These are phyloP conservation scores for Alectura lathami DNA, from an alignment of 2,113 vertebrate genomes.

Conservation along the genomic window DNA sequence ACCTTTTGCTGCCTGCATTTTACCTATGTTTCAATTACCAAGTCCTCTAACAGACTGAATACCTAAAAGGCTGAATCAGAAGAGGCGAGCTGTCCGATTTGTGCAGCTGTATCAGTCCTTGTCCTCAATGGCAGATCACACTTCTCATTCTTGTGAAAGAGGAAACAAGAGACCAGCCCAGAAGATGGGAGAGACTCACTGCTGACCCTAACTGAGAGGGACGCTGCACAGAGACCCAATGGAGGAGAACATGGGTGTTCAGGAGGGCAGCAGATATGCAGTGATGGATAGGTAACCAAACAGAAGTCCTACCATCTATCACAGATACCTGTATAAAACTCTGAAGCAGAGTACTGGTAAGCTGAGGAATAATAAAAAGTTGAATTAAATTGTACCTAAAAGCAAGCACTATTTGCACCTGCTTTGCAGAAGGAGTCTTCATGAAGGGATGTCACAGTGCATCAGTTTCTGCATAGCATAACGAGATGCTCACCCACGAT, in stretches of 20 bases:
- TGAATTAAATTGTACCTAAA: background rate
- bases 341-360: background rate
- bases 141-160: background rate
- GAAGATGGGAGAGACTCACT: background rate
- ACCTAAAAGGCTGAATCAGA: background rate
- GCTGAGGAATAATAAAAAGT: background rate
- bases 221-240: background rate
- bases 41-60: background rate
- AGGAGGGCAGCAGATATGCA: background rate
- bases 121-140: background rate
- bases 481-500: background rate
- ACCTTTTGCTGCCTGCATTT: background rate
- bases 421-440: background rate
- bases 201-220: background rate
- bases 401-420: background rate
- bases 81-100: no score
- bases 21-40: background rate
- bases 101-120: background rate
- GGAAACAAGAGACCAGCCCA: background rate
- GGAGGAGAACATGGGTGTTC: accelerated
- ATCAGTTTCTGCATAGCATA: background rate
- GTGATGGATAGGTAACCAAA: background rate
- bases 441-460: background rate
- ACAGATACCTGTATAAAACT: background rate
- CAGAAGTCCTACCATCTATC: background rate